A percentile compares a stretch with the other conserved stretches of the same genome.
Evolutionary conservation across 2,797 vertebrate species (phyloP).

Genomic region (Gymnothorax reevesii): DNA sequence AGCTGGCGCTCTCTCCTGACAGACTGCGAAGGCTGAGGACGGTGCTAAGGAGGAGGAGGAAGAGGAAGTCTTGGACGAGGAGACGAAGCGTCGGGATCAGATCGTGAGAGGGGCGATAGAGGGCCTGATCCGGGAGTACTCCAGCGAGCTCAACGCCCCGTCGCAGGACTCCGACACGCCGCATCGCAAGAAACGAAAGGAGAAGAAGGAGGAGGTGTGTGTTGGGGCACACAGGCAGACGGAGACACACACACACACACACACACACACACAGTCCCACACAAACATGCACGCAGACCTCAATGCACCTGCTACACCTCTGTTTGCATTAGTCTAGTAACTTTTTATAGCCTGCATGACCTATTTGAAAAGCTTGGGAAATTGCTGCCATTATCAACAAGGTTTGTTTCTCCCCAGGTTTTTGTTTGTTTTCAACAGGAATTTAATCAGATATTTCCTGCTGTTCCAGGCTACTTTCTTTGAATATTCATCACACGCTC

Average conservation of each 20-base stretch:
- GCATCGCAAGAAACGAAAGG: slow-evolving; percentile 94
- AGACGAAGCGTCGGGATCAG: slow-evolving; percentile 93
- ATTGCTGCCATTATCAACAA: not conserved
- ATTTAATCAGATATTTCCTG: not conserved
- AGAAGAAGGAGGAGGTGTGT: slow-evolving; percentile 97
- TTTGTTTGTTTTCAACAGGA: not conserved
- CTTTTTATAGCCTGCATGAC: not conserved
- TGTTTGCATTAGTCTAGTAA: not conserved
- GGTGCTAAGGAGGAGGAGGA: slow-evolving; percentile 77
- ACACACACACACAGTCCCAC: no score
- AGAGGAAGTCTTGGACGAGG: slow-evolving; percentile 93
- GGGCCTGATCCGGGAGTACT: slow-evolving; percentile 93
- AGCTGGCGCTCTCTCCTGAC: slow-evolving; percentile 44
- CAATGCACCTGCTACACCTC: not conserved
- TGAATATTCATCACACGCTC: not conserved
- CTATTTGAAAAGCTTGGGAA: not conserved
- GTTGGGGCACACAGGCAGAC: not conserved
- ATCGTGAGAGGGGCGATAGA: slow-evolving; percentile 94
- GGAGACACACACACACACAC: no score
- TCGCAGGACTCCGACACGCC: slow-evolving; percentile 93
- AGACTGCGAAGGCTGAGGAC: slow-evolving; percentile 77
- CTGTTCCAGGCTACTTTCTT: not conserved
- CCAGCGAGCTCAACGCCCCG: slow-evolving; percentile 92
- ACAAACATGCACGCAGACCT: no score
- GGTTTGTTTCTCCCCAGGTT: not conserved